These are phyloP conservation scores for Excalfactoria chinensis DNA, from an alignment of 2,113 vertebrate genomes.

Conservation along the genomic window DNA sequence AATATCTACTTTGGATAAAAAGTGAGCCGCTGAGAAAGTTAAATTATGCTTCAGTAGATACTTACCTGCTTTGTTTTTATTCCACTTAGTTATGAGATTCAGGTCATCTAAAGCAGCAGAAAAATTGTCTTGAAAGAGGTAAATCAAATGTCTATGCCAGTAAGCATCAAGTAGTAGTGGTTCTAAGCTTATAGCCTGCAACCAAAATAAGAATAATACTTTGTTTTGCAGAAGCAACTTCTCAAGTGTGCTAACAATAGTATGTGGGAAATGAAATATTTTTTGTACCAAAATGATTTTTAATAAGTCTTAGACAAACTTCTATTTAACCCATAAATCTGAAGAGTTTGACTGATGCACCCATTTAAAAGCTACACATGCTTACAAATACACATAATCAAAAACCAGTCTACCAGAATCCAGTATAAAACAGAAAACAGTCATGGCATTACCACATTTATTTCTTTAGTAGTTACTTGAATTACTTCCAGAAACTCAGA, in stretches of 20 bases:
- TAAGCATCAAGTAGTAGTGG: conserved; percentile 79
- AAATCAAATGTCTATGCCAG: conserved; percentile 83
- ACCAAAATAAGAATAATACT: neutral
- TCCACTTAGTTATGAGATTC: conserved; percentile 78
- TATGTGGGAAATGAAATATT: neutral
- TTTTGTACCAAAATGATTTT: neutral
- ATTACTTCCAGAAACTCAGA: neutral
- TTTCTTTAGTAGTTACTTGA: neutral
- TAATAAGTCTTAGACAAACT: neutral
- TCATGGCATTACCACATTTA: neutral
- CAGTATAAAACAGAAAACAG: neutral
- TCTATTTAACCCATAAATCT: neutral
- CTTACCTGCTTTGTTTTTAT: conserved; percentile 77
- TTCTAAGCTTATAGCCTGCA: conserved; percentile 79
- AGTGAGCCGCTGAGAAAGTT: neutral
- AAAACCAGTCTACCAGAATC: neutral
- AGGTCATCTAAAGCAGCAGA: conserved; percentile 78
- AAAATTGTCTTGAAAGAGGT: conserved; percentile 78
- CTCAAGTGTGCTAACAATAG: neutral
- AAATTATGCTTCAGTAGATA: neutral
- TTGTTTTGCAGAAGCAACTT: neutral
- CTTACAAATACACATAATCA: neutral
- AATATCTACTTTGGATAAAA: neutral
- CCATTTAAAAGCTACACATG: neutral
- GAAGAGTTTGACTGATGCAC: neutral